These are phyloP conservation scores for Scaptomyza flava DNA, from an alignment of 2,888 invertebrate genomes.

Conservation along the genomic window DNA sequence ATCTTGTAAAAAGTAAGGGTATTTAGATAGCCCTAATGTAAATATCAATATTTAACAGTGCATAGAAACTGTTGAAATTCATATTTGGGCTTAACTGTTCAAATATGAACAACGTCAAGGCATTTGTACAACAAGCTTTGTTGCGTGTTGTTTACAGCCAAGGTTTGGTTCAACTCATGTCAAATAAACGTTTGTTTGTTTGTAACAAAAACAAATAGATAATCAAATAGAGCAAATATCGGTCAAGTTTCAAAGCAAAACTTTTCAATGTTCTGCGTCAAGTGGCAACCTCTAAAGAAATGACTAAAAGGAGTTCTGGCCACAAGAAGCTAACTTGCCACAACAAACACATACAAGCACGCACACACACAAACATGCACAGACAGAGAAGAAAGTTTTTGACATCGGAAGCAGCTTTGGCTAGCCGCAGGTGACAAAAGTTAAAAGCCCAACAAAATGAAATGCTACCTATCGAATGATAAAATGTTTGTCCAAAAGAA, in stretches of 20 bases:
- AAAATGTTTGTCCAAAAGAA: slow-evolving; percentile 5
- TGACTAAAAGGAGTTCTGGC: slow-evolving; percentile 31
- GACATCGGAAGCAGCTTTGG: slow-evolving; percentile 40
- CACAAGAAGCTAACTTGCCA: slow-evolving; percentile 53
- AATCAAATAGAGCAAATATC: slow-evolving; percentile 70
- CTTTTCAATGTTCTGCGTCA: slow-evolving; percentile 59
- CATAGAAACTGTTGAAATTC: slow-evolving; percentile 51
- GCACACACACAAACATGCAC: slow-evolving; percentile 6
- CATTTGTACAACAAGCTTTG: slow-evolving; percentile 11
- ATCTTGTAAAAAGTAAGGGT: slow-evolving; percentile 31
- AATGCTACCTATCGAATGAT: slow-evolving; percentile 12
- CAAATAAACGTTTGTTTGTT: slow-evolving; percentile 59
- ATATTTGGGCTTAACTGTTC: slow-evolving; percentile 25
- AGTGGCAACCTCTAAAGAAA: slow-evolving; percentile 34
- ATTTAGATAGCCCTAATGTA: slow-evolving; percentile 52
- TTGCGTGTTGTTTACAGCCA: slow-evolving; percentile 24
- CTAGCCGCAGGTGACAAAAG: slow-evolving; percentile 65
- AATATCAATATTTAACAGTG: slow-evolving; percentile 65
- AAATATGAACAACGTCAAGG: slow-evolving; percentile 20
- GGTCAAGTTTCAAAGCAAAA: slow-evolving; percentile 51
- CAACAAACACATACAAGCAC: slow-evolving; percentile 14
- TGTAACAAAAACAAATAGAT: slow-evolving; percentile 58
- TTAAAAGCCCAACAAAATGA: slow-evolving; percentile 31
- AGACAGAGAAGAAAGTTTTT: slow-evolving; percentile 17
- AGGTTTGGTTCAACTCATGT: slow-evolving; percentile 52